Evolutionary conservation across 2,888 invertebrate species (phyloP), one percentile per base, ranked within the genome.

Genomic region (Microctonus hyperodae): DNA sequence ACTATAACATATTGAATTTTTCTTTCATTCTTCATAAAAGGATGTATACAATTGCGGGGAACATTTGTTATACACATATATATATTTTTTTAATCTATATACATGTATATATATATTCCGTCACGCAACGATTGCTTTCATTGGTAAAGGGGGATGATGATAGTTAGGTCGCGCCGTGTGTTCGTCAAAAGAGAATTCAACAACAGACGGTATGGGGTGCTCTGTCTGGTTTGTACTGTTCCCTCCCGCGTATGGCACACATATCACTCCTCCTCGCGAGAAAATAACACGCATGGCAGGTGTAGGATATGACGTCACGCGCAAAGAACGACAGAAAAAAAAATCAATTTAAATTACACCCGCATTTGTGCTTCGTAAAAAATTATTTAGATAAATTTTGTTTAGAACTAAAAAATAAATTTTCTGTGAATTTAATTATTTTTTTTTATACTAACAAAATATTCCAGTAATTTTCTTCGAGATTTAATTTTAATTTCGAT

Each of bases 271-370:
- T 16, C 20, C n/a, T 5, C n/a, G 40, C 44, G 7, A n/a, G 79
- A 80, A 81, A 82, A 82, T 82, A 80, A 79, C 79, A 81, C 79
- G 83, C 80, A 81, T 81, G 82, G 76, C 83, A 83, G 83, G 82
- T 83, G 83, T 79, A 76, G 83, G 82, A 83, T 82, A 73, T 81
- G 81, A 82, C 81, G 62, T 62, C 53, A 55, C 53, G 37, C 62
- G 53, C 53, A 11, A 3, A 37, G 35, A 62, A 62, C 23, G 23
- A 37, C 23, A 23, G 20, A 23, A 9, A 11, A 9, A 11, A 53
- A 28, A 28, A 53, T 53, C 53, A 53, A 44, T 44, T 44, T 20
- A 20, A 44, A 44, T 44, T 44, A 44, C 23, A 51, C 25, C 51
- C 23, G 51, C 51, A 51, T 25, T 22, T 10, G 23, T 11, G n/a